A percentile compares a stretch with the other conserved stretches of the same genome.
Evolutionary conservation across 2,113 vertebrate genomes (phyloP).

Genomic region (Polypterus senegalus): DNA sequence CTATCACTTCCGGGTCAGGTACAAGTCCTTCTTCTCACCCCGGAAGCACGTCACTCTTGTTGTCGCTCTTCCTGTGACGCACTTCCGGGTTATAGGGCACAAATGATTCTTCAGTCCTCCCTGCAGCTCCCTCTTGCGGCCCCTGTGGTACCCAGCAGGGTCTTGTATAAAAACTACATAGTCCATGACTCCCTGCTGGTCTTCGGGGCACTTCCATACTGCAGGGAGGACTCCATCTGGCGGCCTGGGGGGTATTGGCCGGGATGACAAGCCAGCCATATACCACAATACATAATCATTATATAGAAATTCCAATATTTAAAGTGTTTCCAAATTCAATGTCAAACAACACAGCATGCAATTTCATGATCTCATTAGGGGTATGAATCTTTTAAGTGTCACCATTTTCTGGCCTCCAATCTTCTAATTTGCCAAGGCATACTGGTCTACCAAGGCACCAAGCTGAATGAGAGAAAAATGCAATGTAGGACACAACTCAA

Average conservation of each 20-base stretch:
- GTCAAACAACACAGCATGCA: conserved; percentile 4
- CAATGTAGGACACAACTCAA: conserved; percentile 15
- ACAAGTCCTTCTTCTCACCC: too few relatives aligned
- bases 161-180: too few relatives aligned
- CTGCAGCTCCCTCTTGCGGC: too few relatives aligned
- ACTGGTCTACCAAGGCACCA: conserved; percentile 13
- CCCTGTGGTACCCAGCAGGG: too few relatives aligned
- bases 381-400: conserved; percentile 16
- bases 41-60: too few relatives aligned
- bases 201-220: conserved; percentile 1
- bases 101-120: too few relatives aligned
- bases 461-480: conserved; percentile 12
- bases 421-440: conserved; percentile 13
- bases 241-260: not conserved
- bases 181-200: too few relatives aligned
- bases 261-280: conserved; percentile 3
- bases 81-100: too few relatives aligned
- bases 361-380: conserved; percentile 1
- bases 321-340: conserved; percentile 6
- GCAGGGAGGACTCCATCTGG: conserved; percentile 7
- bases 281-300: conserved; percentile 8
- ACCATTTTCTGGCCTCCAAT: conserved; percentile 13
- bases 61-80: too few relatives aligned
- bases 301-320: conserved; percentile 8
- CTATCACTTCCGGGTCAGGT: too few relatives aligned